Evolutionary conservation across 2,113 vertebrate genomes (phyloP), one percentile per base, ranked within the genome.

Genomic region (Lampris megalopsis): DNA sequence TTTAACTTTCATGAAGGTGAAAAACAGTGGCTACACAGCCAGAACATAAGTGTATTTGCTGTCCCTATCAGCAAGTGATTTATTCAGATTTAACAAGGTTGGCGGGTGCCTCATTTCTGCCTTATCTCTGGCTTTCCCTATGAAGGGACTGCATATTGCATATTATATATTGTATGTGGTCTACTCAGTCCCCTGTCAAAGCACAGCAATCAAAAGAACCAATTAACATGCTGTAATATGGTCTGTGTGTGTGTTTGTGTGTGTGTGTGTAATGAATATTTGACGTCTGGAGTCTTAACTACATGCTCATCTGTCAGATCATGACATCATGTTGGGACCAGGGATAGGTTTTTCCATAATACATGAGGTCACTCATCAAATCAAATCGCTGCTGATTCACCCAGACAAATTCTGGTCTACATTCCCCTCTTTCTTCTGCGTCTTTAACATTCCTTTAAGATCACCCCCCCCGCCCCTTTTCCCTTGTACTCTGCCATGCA

Each of bases 311-410:
- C 68, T 85, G 73, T 89, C 82, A 90, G 86, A 90, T 92, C 83
- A 85, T 83, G 84, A 84, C 79, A 85, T 76, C 81, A 81, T 86
- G 89, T 86, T 85, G 85, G 74, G 83, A 90, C 80, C 79, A 81
- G 58, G 61, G 69, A 82, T 82, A 62, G 68, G 24, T 71, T 75
- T 78, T 38, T 88, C 64, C 64, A 92, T 91, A 82, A 91, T 86
- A 66, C 78, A 91, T 88, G 81, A 91, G 85, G 87, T 88, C 81
- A 81, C 40, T 82, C 65, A 69, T 82, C 78, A 69, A 80, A 84
- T 85, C 69, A 80, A 65, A 77, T 68, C 53, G 63, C 52, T 56
- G 78, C 65, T 78, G 73, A 74, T 76, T 45, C 43, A 45, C 4
- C 43, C 7, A n/a, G 11, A 54, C 71, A 68, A 48, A 68, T 48